Base-by-base conservation (phyloP, 2,888 invertebrate species). In the Dynastes grantii region DNA sequence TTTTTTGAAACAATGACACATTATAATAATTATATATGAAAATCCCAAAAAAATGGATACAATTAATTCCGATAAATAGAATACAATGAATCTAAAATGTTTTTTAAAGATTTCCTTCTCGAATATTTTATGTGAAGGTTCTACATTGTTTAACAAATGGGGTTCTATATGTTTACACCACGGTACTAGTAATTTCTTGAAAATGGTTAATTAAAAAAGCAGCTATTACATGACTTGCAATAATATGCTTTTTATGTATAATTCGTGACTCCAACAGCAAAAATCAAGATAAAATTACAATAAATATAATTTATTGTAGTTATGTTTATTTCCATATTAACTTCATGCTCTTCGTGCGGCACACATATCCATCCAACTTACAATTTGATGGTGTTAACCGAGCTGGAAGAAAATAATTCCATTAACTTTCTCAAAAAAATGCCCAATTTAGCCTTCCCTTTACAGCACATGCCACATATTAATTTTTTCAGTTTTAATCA, bases 401-500 rank as follows among this genome's bases (percentile, higher is more conserved):
- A 29, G 16, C 22, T 9, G 45, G 22, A 67, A 40, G 22, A 22
- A 67, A 22, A 11, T 27, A 68, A 68, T 51, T 68, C 9, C 11
- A 63, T 63, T 32, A 63, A 63, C 63, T 13, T 6, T 16, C 4
- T 55, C 45, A 16, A 3, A 58, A 13, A 53, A 32, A 63, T 32
- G 11, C 63, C 27, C 1, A 63, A 63, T 13, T 9, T 63, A 4
- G 29, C 29, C 63, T 63, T 63, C 27, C 29, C 32, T 32, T 22
- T 16, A 22, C 22, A 58, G 13, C n/a, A 58, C 55, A 22, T 45
- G 11, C 29, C 63, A 63, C 8, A 63, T 32, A 11, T 13, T 63
- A 29, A 11, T 9, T n/a, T 53, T 68, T 68, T 68, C 51, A 68
- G 51, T 40, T 11, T 68, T 51, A 68, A 53, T 68, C 53, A 68